Conservation (phyloP, 2,113 vertebrate species). For the Marmota monax region DNA sequence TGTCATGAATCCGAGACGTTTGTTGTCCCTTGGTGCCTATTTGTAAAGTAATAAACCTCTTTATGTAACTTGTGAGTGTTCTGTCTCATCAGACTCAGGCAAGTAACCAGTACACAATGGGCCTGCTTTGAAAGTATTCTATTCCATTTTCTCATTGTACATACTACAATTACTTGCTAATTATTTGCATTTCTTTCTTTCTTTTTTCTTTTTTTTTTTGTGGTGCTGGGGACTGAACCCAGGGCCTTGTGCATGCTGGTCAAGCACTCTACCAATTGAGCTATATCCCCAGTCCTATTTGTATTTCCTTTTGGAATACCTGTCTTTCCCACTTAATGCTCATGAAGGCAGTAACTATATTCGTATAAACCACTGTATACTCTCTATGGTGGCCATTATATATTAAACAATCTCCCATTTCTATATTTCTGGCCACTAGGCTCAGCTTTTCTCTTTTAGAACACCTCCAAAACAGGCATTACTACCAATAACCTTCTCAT, state of each 20-base stretch:
- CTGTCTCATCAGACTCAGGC: neutral
- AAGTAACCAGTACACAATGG: no score
- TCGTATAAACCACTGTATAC: neutral
- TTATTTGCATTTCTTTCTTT: neutral
- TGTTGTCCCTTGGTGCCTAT: neutral
- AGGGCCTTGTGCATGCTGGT: no score
- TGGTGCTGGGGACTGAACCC: no score
- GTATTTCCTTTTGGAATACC: neutral
- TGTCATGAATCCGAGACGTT: neutral
- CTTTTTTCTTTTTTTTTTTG: no score
- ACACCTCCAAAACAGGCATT: neutral
- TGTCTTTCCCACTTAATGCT: neutral
- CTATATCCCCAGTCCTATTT: no score
- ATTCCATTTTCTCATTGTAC: neutral
- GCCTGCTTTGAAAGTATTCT: neutral
- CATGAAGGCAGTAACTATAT: neutral
- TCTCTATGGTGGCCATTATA: neutral
- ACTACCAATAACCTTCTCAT: no score
- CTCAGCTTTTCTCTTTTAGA: neutral
- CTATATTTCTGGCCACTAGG: neutral
- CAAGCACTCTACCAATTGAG: no score
- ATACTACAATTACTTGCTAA: neutral
- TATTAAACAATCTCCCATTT: neutral
- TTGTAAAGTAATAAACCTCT: no score
- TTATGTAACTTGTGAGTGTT: neutral